These are phyloP conservation scores for Nanger granti DNA, from an alignment of 2,113 vertebrate species.

Conservation along the genomic window DNA sequence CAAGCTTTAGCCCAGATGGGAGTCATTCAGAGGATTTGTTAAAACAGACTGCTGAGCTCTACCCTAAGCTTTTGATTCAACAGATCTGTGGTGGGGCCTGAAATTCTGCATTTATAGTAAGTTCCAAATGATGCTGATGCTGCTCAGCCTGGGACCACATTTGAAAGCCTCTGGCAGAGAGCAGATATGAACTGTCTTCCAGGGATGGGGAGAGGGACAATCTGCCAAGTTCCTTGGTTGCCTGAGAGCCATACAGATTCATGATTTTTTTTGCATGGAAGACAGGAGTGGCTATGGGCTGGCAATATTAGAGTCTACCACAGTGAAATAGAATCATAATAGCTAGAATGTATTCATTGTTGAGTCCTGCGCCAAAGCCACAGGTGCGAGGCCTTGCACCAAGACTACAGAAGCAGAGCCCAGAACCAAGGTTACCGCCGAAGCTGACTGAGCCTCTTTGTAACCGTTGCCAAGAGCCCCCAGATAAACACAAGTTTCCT, in stretches of 20 bases:
- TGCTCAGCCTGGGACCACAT: background rate
- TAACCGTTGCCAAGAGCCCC: background rate
- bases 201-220: background rate
- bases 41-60: background rate
- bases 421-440: background rate
- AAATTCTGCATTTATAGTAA: background rate
- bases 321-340: background rate
- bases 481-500: background rate
- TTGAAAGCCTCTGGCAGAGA: background rate
- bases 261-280: background rate
- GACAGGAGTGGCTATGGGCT: background rate
- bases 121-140: background rate
- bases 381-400: background rate
- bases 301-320: background rate
- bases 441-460: background rate
- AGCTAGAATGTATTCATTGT: background rate
- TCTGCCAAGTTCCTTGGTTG: background rate
- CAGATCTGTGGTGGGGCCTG: background rate
- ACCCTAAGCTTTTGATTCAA: background rate
- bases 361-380: background rate
- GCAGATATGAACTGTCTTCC: background rate
- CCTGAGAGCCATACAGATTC: background rate
- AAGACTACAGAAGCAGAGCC: background rate
- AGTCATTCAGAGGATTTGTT: background rate
- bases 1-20: background rate